Evolutionary conservation across 1,140 invertebrate genomes (phyloP).

Genomic region (Drosophila bocki): DNA sequence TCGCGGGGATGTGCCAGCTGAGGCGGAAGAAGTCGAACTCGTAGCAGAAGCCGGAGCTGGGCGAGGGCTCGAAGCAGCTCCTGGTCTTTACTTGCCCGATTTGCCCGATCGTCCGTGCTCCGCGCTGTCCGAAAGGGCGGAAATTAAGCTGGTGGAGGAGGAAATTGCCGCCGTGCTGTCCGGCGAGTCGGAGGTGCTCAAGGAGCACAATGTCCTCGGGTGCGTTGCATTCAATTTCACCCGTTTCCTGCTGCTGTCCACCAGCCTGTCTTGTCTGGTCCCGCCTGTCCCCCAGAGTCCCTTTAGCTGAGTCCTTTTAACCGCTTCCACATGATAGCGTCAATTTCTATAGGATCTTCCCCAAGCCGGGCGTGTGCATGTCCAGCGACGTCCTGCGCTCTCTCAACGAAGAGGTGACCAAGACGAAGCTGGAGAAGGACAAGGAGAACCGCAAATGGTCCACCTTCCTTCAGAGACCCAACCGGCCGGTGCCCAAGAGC

Average conservation of each 20-base stretch:
- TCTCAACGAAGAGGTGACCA: slow-evolving; percentile 86
- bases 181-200: slow-evolving; percentile 88
- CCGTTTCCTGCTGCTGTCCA: slow-evolving; percentile 13
- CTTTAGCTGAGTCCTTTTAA: slow-evolving; percentile 26
- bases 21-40: slow-evolving; percentile 15
- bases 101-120: slow-evolving; percentile 79
- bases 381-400: slow-evolving; percentile 90
- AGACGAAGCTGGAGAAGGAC: slow-evolving; percentile 85
- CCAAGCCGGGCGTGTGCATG: slow-evolving; percentile 88
- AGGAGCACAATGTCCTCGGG: slow-evolving; percentile 89
- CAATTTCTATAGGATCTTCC: slow-evolving; percentile 89
- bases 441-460: slow-evolving; percentile 88
- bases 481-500: slow-evolving; percentile 87
- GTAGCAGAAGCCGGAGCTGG: neutral
- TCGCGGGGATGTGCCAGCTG: slow-evolving; percentile 13
- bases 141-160: slow-evolving; percentile 87
- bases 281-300: neutral
- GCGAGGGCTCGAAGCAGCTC: neutral
- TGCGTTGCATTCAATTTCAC: slow-evolving; percentile 84
- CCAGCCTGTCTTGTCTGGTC: too few relatives aligned
- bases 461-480: slow-evolving; percentile 90
- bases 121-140: slow-evolving; percentile 70
- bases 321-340: slow-evolving; percentile 85
- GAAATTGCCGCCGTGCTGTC: slow-evolving; percentile 89
- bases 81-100: slow-evolving; percentile 65